Evolutionary conservation across 1,140 invertebrate genomes (phyloP), one percentile per base, ranked within the genome.

Genomic region (Atta texana): DNA sequence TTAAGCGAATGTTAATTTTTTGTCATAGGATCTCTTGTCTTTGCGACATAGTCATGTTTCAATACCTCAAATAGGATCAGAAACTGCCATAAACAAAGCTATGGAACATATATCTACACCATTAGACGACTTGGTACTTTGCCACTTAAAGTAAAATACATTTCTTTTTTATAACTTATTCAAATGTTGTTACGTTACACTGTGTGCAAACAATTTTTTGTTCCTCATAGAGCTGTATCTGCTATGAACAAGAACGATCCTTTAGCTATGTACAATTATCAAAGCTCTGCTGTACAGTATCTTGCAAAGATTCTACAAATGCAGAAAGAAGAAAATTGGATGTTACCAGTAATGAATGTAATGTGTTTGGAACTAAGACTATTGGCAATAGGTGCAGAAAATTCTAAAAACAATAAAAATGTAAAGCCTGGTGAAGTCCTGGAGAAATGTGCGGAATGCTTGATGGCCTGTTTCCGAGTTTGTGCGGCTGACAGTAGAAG

Each of bases 381-480:
- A 16, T 87, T 21, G 88, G 82, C 74, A 5, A 85, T 85, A 49
- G 59, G 72, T 44, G 82, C 59, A 14, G 98, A 99, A 93, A 96
- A 95, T 88, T 88, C 91, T 91, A 95, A 94, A 90, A 92, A 28
- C 3, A 91, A 92, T 31, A 94, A 94, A 51, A 96, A 92, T 71
- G 91, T 95, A 44, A 97, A 96, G 72, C 96, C 97, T 0, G 97
- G 97, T 4, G 97, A 98, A 93, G 97, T 97, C 69, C 93, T 99
- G 69, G 98, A 99, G 95, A 99, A 99, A 94, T 98, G 98, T 61
- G 99, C 99, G 0, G 99, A 99, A 90, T 97, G 97, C 90, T 95
- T 99, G 8, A 99, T 99, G 97, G 97, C 97, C 24, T 98, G 98
- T 94, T 99, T 99, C 95, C 95, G 99, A 92, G 98, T 99, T 21